Evolutionary conservation across 2,888 invertebrate genomes (phyloP).

Genomic region (Aelia acuminata): DNA sequence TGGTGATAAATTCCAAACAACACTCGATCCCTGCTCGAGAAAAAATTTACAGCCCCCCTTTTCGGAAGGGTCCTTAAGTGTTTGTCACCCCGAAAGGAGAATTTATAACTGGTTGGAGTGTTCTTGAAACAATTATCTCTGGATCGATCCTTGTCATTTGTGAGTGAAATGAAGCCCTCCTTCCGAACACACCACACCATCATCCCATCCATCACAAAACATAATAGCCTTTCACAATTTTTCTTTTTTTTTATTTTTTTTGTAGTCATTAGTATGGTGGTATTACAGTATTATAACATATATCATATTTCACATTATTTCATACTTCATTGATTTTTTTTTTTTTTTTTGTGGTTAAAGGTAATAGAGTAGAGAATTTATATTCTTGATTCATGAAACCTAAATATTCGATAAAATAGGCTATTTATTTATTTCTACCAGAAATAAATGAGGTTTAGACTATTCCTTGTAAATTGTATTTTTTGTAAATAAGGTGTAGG

Average conservation of each 20-base stretch:
- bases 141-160: constrained; percentile 22
- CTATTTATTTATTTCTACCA: no score
- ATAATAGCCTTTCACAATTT: neutral
- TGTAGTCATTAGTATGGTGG: neutral
- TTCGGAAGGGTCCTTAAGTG: neutral
- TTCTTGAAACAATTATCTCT: constrained; percentile 12
- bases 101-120: constrained; percentile 5
- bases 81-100: neutral
- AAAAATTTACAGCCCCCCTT: neutral
- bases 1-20: constrained; percentile 31
- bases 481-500: no score
- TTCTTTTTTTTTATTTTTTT: neutral
- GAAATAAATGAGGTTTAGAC: no score
- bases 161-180: constrained; percentile 3
- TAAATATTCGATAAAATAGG: no score
- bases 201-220: neutral
- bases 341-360: no score
- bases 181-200: neutral
- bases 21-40: neutral
- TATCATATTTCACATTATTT: neutral
- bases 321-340: neutral
- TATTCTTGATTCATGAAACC: no score
- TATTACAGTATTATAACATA: neutral
- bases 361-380: no score
- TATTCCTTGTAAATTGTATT: no score